These are phyloP conservation scores for Phataginus tricuspis DNA, from an alignment of 2,797 vertebrate species.

Conservation along the genomic window DNA sequence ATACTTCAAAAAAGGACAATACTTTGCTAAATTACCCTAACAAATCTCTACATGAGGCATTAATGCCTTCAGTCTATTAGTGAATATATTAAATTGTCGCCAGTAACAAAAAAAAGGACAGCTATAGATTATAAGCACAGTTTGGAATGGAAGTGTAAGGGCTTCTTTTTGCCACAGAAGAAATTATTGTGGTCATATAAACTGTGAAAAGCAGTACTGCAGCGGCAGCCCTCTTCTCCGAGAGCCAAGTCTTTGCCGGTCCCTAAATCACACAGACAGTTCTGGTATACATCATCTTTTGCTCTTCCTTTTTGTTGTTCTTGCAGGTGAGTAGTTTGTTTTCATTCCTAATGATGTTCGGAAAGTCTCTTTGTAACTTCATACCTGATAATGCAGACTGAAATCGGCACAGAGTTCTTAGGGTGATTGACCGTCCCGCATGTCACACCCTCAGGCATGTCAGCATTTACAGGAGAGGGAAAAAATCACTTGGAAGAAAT, in stretches of 20 bases:
- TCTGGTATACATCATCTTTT: not conserved
- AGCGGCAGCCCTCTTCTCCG: not conserved
- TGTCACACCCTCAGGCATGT: constrained; percentile 34
- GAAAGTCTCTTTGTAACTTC: not conserved
- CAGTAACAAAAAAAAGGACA: not conserved
- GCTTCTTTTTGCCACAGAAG: not conserved
- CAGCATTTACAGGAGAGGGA: not conserved
- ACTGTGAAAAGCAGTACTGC: not conserved
- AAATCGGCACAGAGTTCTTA: not conserved
- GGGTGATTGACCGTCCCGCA: not conserved
- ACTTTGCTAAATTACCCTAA: not conserved
- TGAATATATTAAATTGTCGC: not conserved
- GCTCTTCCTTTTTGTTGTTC: constrained; percentile 39
- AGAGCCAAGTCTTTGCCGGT: not conserved
- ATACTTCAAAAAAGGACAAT: not conserved
- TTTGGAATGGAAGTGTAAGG: not conserved
- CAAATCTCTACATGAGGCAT: not conserved
- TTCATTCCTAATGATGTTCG: constrained; percentile 15
- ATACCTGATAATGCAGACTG: not conserved
- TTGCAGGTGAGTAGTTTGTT: constrained; percentile 58
- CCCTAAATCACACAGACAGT: not conserved
- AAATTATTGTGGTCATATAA: not conserved
- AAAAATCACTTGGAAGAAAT: constrained; percentile 21
- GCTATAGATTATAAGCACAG: not conserved
- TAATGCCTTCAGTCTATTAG: not conserved